Base-by-base conservation (phyloP, 2,113 vertebrate genomes). In the Ammospiza caudacuta region DNA sequence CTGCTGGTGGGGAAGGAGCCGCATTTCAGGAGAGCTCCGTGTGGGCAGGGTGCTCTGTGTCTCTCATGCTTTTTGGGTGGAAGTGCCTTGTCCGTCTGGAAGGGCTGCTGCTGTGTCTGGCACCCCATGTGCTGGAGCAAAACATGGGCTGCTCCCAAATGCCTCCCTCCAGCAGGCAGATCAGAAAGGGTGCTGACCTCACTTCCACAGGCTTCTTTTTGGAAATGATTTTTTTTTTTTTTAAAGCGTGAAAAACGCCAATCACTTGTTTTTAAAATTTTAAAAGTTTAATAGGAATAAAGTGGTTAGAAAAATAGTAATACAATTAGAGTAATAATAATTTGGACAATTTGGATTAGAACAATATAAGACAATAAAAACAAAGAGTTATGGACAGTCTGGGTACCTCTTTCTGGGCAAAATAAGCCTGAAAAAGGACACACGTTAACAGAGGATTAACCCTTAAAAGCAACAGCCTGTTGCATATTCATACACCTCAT, bases 61-160 rank as follows among this genome's bases (percentile, higher is more conserved):
- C 28, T 80, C 58, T 61, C 2, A 0, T 0, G 0, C 7, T 61
- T 52, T 61, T 25, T 14, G 74, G 15, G 16, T 76, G 29, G 49
- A 57, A 72, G 39, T 15, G 13, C 28, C 44, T 79, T 0, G 2
- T 87, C 78, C 49, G 72, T 90, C 54, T 76, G 67, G 70, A 79
- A 83, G 51, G 1, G 5, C 66, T 87, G 55, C 51, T 73, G 37
- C 19, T 7, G 70, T 6, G 57, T 66, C 75, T 90, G 88, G 39
- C 4, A 5, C 29, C 58, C 54, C 12, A 62, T 19, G 1, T 13
- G 44, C 22, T 82, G 11, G 58, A 44, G 7, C 0, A 5, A 68
- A 75, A 11, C 19, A 16, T 0, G 4, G 46, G 31, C 46, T 20
- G 15, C 58, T 90, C 49, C 37, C 54, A 69, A 93, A 58, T 12